These are phyloP conservation scores for Ciona savignyi DNA, from an alignment of 23 tunicate genomes.

Conservation along the genomic window DNA sequence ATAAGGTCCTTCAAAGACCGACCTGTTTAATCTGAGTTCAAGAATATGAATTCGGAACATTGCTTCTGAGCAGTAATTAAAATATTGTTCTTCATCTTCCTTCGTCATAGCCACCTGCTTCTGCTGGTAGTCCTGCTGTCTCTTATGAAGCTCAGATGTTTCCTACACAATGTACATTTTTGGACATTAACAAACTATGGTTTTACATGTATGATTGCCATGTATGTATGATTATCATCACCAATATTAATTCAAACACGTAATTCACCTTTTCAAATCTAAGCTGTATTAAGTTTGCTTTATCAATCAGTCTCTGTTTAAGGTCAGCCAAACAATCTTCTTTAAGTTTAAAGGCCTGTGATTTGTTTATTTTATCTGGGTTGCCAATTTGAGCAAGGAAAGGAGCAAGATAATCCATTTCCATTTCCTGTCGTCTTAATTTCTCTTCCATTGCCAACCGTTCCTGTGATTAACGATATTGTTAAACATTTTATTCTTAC, in stretches of 20 bases:
- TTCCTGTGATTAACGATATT: too few relatives aligned
- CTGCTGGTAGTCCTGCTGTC: conserved; percentile 96
- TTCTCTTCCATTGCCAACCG: conserved; percentile 80
- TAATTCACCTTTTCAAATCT: conserved; percentile 80
- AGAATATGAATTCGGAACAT: conserved; percentile 98
- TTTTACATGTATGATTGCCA: background rate
- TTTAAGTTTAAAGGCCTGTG: conserved; percentile 80
- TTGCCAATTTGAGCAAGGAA: conserved; percentile 97
- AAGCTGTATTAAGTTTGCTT: conserved; percentile 91
- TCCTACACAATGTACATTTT: conserved; percentile 33
- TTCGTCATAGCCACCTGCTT: conserved; percentile 95
- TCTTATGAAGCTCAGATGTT: conserved; percentile 87
- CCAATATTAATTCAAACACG: background rate
- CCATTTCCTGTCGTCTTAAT: conserved; percentile 83
- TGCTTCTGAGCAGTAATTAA: conserved; percentile 97
- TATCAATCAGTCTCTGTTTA: conserved; percentile 91
- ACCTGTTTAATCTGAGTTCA: conserved; percentile 90
- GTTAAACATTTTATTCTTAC: too few relatives aligned
- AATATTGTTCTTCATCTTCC: conserved; percentile 98
- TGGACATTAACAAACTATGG: too few relatives aligned
- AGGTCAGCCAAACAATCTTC: conserved; percentile 97
- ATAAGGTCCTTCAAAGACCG: too few relatives aligned
- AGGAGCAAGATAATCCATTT: conserved; percentile 99
- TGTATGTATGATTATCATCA: background rate
- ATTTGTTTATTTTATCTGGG: conserved; percentile 65